phyloP scores from a whole-genome alignment of 2,888 invertebrate genomes.

The Busseola fusca region DNA sequence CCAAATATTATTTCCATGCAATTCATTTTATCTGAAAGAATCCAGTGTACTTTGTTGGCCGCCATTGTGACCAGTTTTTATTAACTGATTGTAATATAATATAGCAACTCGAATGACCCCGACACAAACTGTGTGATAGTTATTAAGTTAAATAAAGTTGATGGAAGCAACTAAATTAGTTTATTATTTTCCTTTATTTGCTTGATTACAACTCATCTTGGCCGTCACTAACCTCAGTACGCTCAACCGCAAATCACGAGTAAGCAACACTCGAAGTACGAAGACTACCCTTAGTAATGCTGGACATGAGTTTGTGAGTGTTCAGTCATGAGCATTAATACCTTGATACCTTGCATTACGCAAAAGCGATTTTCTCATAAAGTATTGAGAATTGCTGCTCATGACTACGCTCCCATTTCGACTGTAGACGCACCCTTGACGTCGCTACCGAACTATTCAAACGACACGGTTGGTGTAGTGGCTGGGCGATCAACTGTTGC shows the following conservation, averaged over 20 bases:
- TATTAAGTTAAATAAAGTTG: constrained; percentile 44
- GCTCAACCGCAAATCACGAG: not conserved
- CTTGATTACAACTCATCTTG: too few species aligned
- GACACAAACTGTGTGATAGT: constrained; percentile 43
- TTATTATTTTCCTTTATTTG: not conserved
- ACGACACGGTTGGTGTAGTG: too few species aligned
- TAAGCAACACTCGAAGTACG: not conserved
- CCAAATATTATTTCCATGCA: constrained; percentile 22
- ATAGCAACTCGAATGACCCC: constrained; percentile 35
- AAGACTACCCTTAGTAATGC: not conserved
- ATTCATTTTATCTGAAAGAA: not conserved
- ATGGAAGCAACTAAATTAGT: constrained; percentile 28
- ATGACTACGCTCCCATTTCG: not conserved
- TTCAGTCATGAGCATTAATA: not conserved
- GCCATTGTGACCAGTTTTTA: constrained; percentile 13
- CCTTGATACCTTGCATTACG: too few species aligned
- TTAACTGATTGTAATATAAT: constrained; percentile 34
- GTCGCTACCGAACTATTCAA: not conserved
- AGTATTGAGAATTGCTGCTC: not conserved
- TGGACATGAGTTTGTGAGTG: not conserved
- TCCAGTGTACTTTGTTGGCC: constrained; percentile 4
- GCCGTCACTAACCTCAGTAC: too few species aligned
- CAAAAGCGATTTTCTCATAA: too few species aligned
- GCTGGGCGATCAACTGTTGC: too few species aligned
- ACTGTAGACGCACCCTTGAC: too few species aligned